phyloP scores from a whole-genome alignment of 2,888 invertebrate species.

The Synergus itoensis region DNA sequence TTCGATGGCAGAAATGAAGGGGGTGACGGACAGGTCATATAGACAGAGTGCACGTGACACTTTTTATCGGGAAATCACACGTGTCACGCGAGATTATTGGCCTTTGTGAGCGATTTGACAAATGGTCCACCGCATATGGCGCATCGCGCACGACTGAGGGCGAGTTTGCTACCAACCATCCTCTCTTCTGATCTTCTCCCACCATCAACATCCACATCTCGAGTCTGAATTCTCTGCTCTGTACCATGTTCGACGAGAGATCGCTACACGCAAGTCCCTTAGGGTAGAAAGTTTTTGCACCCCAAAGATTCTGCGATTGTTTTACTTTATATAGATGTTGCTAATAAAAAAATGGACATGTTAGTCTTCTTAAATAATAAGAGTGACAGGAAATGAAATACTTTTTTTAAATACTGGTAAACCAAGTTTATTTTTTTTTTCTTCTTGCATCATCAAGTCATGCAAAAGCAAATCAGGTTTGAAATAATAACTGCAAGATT shows the following conservation, averaged over 20 bases:
- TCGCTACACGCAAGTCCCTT: conserved; percentile 30
- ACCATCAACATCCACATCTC: conserved; percentile 51
- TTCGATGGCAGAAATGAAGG: conserved; percentile 37
- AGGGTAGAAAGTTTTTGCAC: neutral
- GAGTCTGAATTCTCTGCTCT: neutral
- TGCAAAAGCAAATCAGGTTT: too few species aligned
- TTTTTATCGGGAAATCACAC: conserved; percentile 68
- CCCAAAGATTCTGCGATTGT: neutral
- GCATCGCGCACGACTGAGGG: conserved; percentile 73
- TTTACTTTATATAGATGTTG: neutral
- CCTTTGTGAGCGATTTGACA: conserved; percentile 64
- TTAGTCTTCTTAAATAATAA: neutral
- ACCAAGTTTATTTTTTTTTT: too few species aligned
- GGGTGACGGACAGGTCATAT: conserved; percentile 22
- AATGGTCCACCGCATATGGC: conserved; percentile 72
- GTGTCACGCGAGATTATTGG: conserved; percentile 68
- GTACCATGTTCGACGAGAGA: neutral
- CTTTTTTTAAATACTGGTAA: too few species aligned
- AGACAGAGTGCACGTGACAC: conserved; percentile 62
- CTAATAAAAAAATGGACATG: neutral
- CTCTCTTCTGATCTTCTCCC: conserved; percentile 66
- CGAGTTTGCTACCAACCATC: conserved; percentile 60
- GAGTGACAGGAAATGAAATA: too few species aligned
- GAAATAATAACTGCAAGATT: too few species aligned
- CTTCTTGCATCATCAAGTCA: too few species aligned